Conservation (phyloP, 2,797 vertebrate species). For the Moxostoma hubbsi region DNA sequence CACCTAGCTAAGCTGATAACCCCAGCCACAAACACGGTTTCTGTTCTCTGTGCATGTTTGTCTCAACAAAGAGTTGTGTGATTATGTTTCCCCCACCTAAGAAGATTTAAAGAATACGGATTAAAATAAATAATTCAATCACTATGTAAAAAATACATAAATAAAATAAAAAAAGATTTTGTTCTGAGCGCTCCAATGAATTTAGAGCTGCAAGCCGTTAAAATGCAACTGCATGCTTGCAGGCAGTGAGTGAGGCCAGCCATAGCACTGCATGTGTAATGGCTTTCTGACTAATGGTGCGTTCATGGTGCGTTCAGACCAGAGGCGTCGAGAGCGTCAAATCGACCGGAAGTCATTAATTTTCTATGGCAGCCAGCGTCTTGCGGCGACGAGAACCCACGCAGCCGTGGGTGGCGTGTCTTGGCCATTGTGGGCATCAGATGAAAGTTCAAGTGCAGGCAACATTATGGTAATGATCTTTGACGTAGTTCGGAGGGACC, state of each 20-base stretch:
- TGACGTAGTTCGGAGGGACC: too few species aligned
- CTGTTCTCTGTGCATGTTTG: conserved; percentile 64
- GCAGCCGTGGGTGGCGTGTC: too few species aligned
- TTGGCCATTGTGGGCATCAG: too few species aligned
- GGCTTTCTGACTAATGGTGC: conserved; percentile 5
- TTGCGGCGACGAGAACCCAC: too few species aligned
- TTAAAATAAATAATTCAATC: conserved; percentile 62
- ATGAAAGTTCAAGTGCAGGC: too few species aligned
- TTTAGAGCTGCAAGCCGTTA: conserved; percentile 20
- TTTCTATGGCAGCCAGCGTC: too few species aligned
- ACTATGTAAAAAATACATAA: conserved; percentile 3
- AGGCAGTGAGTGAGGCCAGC: conserved; percentile 7
- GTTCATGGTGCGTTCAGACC: too few species aligned
- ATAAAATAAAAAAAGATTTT: conserved; percentile 54
- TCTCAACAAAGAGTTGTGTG: conserved; percentile 55
- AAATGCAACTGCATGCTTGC: conserved; percentile 28
- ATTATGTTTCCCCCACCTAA: conserved; percentile 71
- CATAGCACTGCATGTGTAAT: conserved; percentile 15
- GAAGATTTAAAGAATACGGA: conserved; percentile 73
- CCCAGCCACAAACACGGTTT: conserved; percentile 65
- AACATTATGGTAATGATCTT: too few species aligned
- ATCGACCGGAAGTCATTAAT: too few species aligned
- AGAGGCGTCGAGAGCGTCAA: too few species aligned
- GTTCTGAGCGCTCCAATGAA: conserved; percentile 14
- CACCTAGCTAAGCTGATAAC: conserved; percentile 65